phyloP scores from a whole-genome alignment of 2,888 invertebrate genomes.

The Tetragonula carbonaria region DNA sequence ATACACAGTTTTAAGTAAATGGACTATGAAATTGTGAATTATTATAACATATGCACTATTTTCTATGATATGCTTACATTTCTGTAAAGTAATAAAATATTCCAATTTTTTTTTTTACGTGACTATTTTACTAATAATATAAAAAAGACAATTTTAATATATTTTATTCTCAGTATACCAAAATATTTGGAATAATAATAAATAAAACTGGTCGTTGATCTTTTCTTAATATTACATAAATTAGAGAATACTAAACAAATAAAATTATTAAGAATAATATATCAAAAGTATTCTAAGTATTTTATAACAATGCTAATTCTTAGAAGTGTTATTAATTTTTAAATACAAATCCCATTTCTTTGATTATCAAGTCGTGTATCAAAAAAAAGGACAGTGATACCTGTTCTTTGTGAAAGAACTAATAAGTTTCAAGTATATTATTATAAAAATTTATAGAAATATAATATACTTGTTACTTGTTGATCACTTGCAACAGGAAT shows the following conservation, averaged over 20 bases:
- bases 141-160: constrained; percentile 26
- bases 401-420: not conserved
- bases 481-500: constrained; percentile 18
- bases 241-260: not conserved
- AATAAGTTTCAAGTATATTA: constrained; percentile 23
- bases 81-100: constrained; percentile 50
- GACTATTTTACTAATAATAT: constrained; percentile 31
- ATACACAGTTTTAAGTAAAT: constrained; percentile 6
- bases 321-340: constrained; percentile 1
- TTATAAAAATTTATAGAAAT: constrained; percentile 13
- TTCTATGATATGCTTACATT: constrained; percentile 24
- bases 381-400: constrained; percentile 41
- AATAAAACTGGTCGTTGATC: constrained; percentile 9
- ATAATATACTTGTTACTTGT: constrained; percentile 23
- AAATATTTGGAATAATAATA: constrained; percentile 27
- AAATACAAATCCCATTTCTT: constrained; percentile 29
- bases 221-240: constrained; percentile 12
- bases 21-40: constrained; percentile 24
- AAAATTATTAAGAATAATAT: constrained; percentile 11
- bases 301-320: not conserved
- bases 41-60: constrained; percentile 19
- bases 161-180: constrained; percentile 3
- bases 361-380: constrained; percentile 58
- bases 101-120: constrained; percentile 21
- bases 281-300: not conserved